These are phyloP conservation scores for Zosterops japonicus DNA, from an alignment of 2,113 vertebrate genomes.

Conservation along the genomic window DNA sequence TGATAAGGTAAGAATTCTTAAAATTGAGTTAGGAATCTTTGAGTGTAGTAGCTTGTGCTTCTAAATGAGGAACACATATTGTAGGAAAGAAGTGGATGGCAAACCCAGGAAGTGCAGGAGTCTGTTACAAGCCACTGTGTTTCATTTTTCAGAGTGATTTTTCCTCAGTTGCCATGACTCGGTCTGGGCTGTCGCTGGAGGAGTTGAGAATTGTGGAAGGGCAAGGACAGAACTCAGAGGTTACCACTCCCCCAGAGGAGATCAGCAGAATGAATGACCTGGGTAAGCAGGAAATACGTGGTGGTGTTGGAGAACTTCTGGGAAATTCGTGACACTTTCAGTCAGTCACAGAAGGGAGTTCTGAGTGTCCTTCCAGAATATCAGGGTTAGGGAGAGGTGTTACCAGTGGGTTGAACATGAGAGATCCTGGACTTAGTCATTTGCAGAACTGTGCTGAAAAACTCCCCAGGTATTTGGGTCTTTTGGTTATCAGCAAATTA, in stretches of 20 bases:
- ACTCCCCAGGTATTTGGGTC: not conserved
- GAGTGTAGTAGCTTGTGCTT: not conserved
- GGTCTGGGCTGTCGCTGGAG: conserved; percentile 90
- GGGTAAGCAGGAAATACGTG: conserved; percentile 70
- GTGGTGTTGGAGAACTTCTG: not conserved
- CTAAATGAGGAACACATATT: not conserved
- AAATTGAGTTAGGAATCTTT: not conserved
- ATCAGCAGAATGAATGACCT: conserved; percentile 88
- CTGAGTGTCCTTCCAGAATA: not conserved
- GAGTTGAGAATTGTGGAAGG: conserved; percentile 97
- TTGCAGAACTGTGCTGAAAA: not conserved
- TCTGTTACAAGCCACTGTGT: not conserved
- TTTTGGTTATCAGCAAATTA: not conserved
- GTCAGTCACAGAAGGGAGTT: not conserved
- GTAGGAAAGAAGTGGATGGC: not conserved
- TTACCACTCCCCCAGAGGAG: conserved; percentile 90
- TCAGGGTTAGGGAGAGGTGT: not conserved
- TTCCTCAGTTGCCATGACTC: conserved; percentile 84
- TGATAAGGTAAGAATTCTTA: conserved; percentile 82
- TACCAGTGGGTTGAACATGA: not conserved
- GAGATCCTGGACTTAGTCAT: not conserved
- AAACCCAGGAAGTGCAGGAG: not conserved
- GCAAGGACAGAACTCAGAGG: conserved; percentile 93
- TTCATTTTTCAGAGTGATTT: conserved; percentile 82
- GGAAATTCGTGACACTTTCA: not conserved